Conservation (phyloP, 1,140 invertebrate genomes). For the Brachionus manjavacas region DNA sequence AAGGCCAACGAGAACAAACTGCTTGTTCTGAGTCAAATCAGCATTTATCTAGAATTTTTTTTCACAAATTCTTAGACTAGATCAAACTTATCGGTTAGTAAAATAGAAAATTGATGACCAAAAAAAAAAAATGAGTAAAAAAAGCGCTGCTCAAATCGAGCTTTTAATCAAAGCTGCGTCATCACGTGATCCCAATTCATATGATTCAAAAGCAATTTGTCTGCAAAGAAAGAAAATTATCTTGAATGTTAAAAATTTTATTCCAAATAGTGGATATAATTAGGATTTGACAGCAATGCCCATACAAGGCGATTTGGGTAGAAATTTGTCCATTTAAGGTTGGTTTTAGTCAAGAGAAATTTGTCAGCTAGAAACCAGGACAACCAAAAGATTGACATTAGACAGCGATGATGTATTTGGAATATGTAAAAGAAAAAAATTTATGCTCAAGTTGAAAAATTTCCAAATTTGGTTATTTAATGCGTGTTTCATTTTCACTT, state of each 20-base stretch:
- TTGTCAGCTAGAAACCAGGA: not conserved
- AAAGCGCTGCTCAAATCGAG: too few species aligned
- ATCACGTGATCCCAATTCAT: slow-evolving; percentile 19
- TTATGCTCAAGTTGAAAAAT: slow-evolving; percentile 1
- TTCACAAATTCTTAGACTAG: too few species aligned
- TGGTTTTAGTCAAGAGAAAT: not conserved
- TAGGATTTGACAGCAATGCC: not conserved
- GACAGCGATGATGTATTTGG: not conserved
- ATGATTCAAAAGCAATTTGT: slow-evolving; percentile 11
- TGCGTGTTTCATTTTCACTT: not conserved
- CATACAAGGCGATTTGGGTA: too few species aligned
- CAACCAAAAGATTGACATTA: not conserved
- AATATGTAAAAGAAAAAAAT: not conserved
- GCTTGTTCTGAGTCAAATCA: not conserved
- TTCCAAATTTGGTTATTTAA: slow-evolving; percentile 29
- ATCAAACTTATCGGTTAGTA: not conserved
- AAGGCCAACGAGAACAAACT: not conserved
- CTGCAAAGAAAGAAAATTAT: not conserved
- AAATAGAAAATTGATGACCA: not conserved
- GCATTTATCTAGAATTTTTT: not conserved
- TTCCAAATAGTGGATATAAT: not conserved
- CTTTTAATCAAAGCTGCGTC: not conserved
- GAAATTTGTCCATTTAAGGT: not conserved
- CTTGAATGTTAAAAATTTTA: not conserved
- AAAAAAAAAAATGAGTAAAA: not conserved